phyloP scores from a whole-genome alignment of 1,140 invertebrate genomes.

The Drosophila sechellia region DNA sequence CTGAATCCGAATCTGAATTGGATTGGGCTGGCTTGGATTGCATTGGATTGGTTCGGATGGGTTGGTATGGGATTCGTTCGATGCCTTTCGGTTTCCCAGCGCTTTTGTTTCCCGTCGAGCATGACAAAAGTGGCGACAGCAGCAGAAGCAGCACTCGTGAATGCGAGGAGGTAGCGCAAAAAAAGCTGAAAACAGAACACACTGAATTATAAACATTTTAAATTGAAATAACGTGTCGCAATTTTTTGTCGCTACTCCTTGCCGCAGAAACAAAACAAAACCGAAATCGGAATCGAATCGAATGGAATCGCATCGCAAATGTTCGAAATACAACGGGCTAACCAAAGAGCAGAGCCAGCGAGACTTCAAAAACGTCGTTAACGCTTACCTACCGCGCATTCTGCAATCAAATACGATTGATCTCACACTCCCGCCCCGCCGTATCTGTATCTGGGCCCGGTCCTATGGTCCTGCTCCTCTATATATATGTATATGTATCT shows the following conservation, averaged over 20 bases:
- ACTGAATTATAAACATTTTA: slow-evolving; percentile 83
- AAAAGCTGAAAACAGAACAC: slow-evolving; percentile 43
- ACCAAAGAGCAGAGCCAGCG: slow-evolving; percentile 42
- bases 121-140: slow-evolving; percentile 70
- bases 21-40: slow-evolving; percentile 33
- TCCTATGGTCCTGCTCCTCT: not conserved
- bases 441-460: slow-evolving; percentile 28
- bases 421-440: slow-evolving; percentile 63
- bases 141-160: slow-evolving; percentile 22
- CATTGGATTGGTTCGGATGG: not conserved
- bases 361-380: slow-evolving; percentile 82
- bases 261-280: slow-evolving; percentile 34
- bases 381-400: slow-evolving; percentile 82
- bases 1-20: slow-evolving; percentile 33
- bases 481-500: not conserved
- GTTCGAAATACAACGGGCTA: slow-evolving; percentile 20
- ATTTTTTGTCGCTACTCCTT: slow-evolving; percentile 73
- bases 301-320: not conserved
- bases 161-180: slow-evolving; percentile 39
- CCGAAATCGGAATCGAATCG: not conserved
- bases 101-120: slow-evolving; percentile 57
- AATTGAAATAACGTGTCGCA: slow-evolving; percentile 83
- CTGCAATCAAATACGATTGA: slow-evolving; percentile 82
- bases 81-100: slow-evolving; percentile 47
- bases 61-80: slow-evolving; percentile 30